These are phyloP conservation scores for Garrulus glandarius DNA, from an alignment of 2,797 vertebrate genomes.

Conservation along the genomic window DNA sequence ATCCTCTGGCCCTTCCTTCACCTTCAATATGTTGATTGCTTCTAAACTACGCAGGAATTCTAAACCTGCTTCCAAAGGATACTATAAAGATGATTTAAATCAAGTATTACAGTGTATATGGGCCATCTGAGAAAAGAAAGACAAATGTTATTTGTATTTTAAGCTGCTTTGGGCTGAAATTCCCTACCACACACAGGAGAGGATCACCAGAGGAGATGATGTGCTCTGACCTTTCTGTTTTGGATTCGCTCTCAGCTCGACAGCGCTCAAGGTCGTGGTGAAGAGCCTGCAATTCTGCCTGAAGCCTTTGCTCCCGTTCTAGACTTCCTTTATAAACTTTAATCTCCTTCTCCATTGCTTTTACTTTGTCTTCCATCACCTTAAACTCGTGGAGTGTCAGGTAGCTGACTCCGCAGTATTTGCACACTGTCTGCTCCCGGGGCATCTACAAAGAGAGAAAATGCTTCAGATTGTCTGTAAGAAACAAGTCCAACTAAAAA, in stretches of 20 bases:
- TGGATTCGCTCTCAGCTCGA: constrained; percentile 74
- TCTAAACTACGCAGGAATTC: not conserved
- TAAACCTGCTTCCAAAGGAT: not conserved
- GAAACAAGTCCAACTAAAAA: not conserved
- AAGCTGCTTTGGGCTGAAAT: not conserved
- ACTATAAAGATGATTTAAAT: not conserved
- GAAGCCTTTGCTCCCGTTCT: constrained; percentile 79
- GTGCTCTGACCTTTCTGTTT: constrained; percentile 82
- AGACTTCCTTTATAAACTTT: constrained; percentile 74
- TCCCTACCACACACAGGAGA: not conserved
- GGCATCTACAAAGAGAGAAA: constrained; percentile 78
- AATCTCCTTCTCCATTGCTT: constrained; percentile 80
- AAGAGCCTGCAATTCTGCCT: constrained; percentile 78
- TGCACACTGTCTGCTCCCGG: constrained; percentile 83
- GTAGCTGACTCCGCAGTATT: constrained; percentile 91
- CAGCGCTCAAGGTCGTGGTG: constrained; percentile 74
- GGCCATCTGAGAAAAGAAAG: not conserved
- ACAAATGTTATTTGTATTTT: not conserved
- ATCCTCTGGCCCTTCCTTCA: not conserved
- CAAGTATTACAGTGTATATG: not conserved
- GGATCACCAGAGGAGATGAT: not conserved
- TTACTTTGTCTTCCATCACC: constrained; percentile 80
- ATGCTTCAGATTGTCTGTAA: not conserved
- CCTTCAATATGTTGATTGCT: not conserved
- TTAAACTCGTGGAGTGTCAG: constrained; percentile 90